Conservation (phyloP, 2,113 vertebrate species). For the Pollachius pollachius region DNA sequence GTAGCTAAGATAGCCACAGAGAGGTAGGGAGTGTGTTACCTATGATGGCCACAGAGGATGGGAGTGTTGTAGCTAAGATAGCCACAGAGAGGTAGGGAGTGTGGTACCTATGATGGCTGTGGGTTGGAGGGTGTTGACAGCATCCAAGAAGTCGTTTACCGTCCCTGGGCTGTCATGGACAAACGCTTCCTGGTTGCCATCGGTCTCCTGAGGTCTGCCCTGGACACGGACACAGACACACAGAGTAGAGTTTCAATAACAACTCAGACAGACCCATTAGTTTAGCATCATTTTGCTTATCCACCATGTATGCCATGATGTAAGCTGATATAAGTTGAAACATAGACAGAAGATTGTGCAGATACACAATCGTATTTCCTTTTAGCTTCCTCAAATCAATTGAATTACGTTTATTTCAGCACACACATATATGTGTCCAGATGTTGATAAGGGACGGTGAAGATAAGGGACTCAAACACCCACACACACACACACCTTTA, state of each 20-base stretch:
- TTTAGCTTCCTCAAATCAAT: neutral
- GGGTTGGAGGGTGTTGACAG: conserved; percentile 86
- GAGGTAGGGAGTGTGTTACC: neutral
- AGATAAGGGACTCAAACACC: neutral
- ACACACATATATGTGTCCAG: conserved; percentile 6
- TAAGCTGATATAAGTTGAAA: neutral
- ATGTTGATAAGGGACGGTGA: too few species aligned
- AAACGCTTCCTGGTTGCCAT: conserved; percentile 85
- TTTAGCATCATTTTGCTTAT: conserved; percentile 72
- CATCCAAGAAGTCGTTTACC: conserved; percentile 84
- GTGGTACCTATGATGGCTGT: conserved; percentile 88
- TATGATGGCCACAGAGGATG: conserved; percentile 75
- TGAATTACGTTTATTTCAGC: neutral
- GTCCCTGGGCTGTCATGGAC: conserved; percentile 78
- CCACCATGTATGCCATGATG: conserved; percentile 45
- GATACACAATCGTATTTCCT: neutral
- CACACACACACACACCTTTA: conserved; percentile 77
- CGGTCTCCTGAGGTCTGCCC: conserved; percentile 77
- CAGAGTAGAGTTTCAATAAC: neutral
- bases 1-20: neutral
- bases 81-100: neutral
- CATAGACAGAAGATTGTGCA: neutral
- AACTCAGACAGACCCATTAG: conserved; percentile 57
- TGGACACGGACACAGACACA: conserved; percentile 46
- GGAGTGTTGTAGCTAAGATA: neutral